Percentiles rank a stretch among this genome's conserved stretches.
Evolutionary conservation across 2,113 vertebrate genomes (phyloP).

Genomic region (Heteronetta atricapilla): DNA sequence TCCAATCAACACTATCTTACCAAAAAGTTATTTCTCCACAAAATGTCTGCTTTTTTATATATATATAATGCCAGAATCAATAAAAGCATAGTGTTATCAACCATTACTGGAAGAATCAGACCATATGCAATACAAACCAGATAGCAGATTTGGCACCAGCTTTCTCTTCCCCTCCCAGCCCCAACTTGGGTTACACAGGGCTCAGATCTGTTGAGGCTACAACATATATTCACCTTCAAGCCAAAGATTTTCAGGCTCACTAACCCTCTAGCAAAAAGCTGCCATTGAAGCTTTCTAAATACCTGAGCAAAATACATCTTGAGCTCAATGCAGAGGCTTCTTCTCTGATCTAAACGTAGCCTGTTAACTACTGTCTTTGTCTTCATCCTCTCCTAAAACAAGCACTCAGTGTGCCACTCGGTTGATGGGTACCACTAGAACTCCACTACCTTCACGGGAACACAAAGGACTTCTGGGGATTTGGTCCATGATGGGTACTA

Average conservation of each 20-base stretch:
- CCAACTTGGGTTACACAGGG: accelerated
- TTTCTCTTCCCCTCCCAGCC: not conserved
- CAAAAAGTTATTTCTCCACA: not conserved
- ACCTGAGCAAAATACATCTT: not conserved
- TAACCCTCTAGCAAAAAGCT: not conserved
- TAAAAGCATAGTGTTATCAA: not conserved
- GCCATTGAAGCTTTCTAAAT: not conserved
- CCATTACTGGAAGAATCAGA: not conserved
- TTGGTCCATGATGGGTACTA: not conserved
- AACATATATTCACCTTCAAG: not conserved
- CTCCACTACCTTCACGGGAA: not conserved
- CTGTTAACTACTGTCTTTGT: not conserved
- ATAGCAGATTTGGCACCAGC: not conserved
- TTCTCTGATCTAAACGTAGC: not conserved
- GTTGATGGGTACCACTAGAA: not conserved
- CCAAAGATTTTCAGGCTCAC: not conserved
- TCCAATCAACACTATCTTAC: not conserved
- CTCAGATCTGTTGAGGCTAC: not conserved
- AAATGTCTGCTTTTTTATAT: too few relatives aligned
- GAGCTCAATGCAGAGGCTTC: not conserved
- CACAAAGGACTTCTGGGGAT: accelerated
- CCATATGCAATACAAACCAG: not conserved
- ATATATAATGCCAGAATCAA: not conserved
- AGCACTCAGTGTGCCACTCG: accelerated
- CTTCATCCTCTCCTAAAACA: not conserved